These are phyloP conservation scores for Sebastes oblongus DNA, from an alignment of 2,797 vertebrate genomes.

Conservation along the genomic window DNA sequence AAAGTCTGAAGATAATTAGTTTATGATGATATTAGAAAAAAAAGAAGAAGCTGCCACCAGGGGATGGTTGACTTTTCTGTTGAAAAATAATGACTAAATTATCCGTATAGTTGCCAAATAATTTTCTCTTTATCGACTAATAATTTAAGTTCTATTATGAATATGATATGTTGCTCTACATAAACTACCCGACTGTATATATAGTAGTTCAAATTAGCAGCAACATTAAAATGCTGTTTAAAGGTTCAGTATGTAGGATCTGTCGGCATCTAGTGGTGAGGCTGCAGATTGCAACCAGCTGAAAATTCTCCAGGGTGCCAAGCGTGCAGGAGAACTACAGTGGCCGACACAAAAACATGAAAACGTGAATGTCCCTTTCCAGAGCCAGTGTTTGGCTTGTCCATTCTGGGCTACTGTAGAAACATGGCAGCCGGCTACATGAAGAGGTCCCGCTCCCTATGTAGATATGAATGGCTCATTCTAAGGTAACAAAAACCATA, in stretches of 20 bases:
- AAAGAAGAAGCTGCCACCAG: neutral
- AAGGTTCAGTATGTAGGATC: too few relatives aligned
- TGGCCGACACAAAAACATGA: too few relatives aligned
- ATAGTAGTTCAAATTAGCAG: neutral
- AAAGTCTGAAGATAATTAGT: neutral
- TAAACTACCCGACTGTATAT: neutral
- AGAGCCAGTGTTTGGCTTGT: too few relatives aligned
- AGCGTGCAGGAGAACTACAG: too few relatives aligned
- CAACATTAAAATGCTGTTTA: neutral
- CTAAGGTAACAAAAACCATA: too few relatives aligned
- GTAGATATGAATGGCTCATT: too few relatives aligned
- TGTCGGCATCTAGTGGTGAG: too few relatives aligned
- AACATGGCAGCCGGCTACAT: accelerated
- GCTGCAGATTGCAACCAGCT: too few relatives aligned
- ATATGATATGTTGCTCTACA: neutral
- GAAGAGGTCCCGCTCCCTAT: too few relatives aligned
- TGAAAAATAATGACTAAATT: neutral
- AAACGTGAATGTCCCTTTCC: too few relatives aligned
- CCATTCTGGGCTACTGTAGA: too few relatives aligned
- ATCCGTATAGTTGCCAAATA: neutral
- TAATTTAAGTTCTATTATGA: neutral
- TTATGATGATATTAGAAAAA: neutral
- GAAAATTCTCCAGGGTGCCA: too few relatives aligned
- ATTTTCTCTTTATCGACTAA: neutral
- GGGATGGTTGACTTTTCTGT: neutral